These are phyloP conservation scores for Calidris pygmaea DNA, from an alignment of 2,113 vertebrate genomes.

Conservation along the genomic window DNA sequence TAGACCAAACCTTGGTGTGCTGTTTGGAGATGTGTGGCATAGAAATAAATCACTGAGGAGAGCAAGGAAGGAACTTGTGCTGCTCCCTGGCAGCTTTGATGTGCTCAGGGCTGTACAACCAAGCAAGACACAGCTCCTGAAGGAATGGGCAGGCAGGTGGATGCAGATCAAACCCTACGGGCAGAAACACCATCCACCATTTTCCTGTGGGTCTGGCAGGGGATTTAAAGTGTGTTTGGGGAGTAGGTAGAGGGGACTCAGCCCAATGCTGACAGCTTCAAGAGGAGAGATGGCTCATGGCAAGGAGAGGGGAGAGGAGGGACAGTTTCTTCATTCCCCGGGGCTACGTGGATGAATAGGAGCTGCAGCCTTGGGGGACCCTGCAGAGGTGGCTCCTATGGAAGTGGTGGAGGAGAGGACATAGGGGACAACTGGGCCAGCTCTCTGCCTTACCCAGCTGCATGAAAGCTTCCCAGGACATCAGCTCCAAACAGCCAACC, in stretches of 20 bases:
- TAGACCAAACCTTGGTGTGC: not conserved
- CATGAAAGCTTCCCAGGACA: not conserved
- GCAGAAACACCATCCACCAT: not conserved
- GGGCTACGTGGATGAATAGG: not conserved
- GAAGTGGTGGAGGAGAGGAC: not conserved
- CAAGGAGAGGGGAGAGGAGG: not conserved
- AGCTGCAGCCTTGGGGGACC: not conserved
- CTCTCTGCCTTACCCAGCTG: not conserved
- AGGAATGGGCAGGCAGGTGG: not conserved
- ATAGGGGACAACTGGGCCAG: not conserved
- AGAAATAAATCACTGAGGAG: not conserved
- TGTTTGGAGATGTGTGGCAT: conserved; percentile 10
- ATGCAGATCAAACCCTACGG: not conserved
- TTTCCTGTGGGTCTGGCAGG: not conserved
- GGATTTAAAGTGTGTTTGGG: not conserved
- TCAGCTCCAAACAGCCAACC: not conserved
- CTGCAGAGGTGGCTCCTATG: not conserved
- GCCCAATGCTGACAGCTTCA: not conserved
- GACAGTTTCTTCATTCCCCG: not conserved
- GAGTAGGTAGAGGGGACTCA: not conserved
- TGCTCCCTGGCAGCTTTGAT: not conserved
- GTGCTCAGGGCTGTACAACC: not conserved
- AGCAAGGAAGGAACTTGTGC: not conserved
- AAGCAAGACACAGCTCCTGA: not conserved
- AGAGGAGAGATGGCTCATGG: not conserved